A percentile compares a stretch with the other conserved stretches of the same genome.
Evolutionary conservation across 2,113 vertebrate genomes (phyloP).

Genomic region (Dicrurus megarhynchus): DNA sequence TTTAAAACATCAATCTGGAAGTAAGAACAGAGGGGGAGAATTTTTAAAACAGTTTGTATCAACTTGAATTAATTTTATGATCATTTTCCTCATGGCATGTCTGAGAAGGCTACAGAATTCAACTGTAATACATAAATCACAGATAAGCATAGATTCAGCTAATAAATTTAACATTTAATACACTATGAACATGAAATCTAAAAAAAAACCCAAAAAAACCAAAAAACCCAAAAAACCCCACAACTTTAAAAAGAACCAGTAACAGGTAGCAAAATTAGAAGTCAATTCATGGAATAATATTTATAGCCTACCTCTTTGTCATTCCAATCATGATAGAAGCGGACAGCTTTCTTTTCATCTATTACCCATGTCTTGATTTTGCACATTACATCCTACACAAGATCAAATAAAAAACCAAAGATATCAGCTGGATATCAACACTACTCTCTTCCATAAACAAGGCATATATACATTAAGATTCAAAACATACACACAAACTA

Average conservation of each 20-base stretch:
- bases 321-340: slow-evolving; percentile 90
- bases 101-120: slow-evolving; percentile 11
- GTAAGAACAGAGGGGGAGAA: background rate
- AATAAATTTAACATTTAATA: background rate
- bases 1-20: slow-evolving; percentile 96
- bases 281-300: background rate
- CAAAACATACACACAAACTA: slow-evolving; percentile 70
- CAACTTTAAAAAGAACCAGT: background rate
- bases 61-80: background rate
- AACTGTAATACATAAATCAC: background rate
- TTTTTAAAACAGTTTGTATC: background rate
- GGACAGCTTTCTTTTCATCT: slow-evolving; percentile 93
- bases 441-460: slow-evolving; percentile 82
- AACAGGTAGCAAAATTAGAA: slow-evolving; percentile 42
- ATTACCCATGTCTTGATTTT: slow-evolving; percentile 95
- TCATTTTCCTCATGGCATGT: background rate
- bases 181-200: background rate
- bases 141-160: background rate
- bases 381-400: slow-evolving; percentile 91
- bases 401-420: slow-evolving; percentile 79
- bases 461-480: slow-evolving; percentile 74
- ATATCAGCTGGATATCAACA: slow-evolving; percentile 78
- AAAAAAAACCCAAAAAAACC: background rate
- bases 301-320: slow-evolving; percentile 89
- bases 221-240: too few relatives aligned